Evolutionary conservation across 2,113 vertebrate species (phyloP).

Genomic region (Vidua macroura): DNA sequence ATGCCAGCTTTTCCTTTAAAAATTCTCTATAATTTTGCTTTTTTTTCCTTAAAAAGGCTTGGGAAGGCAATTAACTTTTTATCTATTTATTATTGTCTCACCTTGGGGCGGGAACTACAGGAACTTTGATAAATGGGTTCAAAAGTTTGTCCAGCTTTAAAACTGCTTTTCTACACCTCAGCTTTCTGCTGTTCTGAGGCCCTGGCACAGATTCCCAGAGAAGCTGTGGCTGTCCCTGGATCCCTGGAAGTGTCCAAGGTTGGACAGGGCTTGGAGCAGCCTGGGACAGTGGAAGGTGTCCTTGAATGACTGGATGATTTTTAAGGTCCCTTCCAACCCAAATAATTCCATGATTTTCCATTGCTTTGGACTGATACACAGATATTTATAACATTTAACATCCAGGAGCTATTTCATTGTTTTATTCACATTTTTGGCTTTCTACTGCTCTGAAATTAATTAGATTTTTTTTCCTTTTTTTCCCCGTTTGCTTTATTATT

Average conservation of each 20-base stretch:
- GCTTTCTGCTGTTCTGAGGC: background rate
- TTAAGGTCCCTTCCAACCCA: background rate
- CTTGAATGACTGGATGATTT: background rate
- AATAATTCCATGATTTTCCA: background rate
- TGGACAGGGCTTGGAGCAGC: fast-evolving
- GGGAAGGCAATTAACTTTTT: background rate
- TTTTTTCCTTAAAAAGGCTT: background rate
- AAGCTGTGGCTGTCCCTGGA: background rate
- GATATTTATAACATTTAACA: background rate
- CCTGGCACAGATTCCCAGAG: background rate
- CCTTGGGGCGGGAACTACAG: background rate
- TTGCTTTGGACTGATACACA: background rate
- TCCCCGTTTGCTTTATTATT: background rate
- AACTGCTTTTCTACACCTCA: background rate
- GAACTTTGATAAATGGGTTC: background rate
- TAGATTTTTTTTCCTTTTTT: too few relatives aligned
- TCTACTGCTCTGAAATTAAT: background rate
- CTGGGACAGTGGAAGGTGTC: background rate
- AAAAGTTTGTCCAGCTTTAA: background rate
- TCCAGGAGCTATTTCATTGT: background rate
- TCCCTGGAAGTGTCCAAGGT: fast-evolving
- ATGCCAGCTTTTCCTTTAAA: background rate
- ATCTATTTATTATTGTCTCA: constrained; percentile 13
- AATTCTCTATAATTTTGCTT: background rate
- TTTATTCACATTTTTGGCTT: background rate